Evolutionary conservation across 2,888 invertebrate genomes (phyloP), one percentile per base, ranked within the genome.

Genomic region (Tetranychus truncatus): DNA sequence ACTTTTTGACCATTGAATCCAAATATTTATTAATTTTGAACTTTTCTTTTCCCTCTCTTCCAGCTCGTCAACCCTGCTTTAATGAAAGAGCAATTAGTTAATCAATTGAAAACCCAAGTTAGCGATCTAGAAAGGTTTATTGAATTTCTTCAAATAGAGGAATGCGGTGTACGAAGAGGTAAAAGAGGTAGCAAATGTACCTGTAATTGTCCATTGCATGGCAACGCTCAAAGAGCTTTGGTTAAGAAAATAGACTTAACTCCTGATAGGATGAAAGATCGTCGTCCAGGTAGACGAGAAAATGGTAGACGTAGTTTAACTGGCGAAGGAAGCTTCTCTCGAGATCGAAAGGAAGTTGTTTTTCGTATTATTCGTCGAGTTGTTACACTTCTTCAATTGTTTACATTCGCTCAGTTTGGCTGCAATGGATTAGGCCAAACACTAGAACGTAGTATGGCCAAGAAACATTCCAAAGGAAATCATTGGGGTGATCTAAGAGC

Each of bases 401-500:
- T 93, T 82, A 89, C 92, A 44, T 88, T 92, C 71, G 89, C 93
- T 66, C 95, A 96, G 81, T 88, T 96, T 81, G 92, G 94, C n/a
- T 91, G 93, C 80, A 91, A 91, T 18, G 78, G 77, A 6, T 81
- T 82, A 77, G 24, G n/a, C 65, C 86, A 86, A 76, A 84, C 84
- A 76, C 89, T 89, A 81, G 88, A 89, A 80, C 88, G 88, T 80
- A 92, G 90, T 82, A 88, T 90, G 75, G 86, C 91, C 73, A 95
- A 94, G 82, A 89, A 89, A 79, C 90, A 91, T 44, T 87, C 88
- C 77, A 89, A 89, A 81, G 88, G 90, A 46, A 91, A 94, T 81
- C 96, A 95, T 83, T 99, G 95, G 91, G 95, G 95, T 0, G 97
- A 99, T 83, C 84, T 96, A 75, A 86, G 97, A 78, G 97, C 97